A percentile compares a stretch with the other conserved stretches of the same genome.
Conservation (phyloP, 2,888 invertebrate species). For the Ochropleura leucogaster region DNA sequence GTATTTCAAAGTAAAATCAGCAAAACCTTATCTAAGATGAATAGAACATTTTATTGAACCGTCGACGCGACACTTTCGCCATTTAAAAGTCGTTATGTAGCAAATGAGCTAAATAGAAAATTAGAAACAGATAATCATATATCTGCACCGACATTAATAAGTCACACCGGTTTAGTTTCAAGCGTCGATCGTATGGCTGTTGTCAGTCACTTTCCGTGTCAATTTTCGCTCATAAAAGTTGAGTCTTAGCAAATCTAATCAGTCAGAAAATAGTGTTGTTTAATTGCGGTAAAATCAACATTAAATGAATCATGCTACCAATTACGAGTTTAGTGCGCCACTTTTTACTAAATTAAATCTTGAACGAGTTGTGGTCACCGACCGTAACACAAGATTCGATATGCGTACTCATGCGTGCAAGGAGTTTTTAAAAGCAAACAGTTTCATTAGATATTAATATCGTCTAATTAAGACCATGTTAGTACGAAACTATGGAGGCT, state of each 20-base stretch:
- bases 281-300: slow-evolving; percentile 39
- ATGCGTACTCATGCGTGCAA: slow-evolving; percentile 69
- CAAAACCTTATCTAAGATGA: slow-evolving; percentile 11
- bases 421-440: slow-evolving; percentile 64
- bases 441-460: slow-evolving; percentile 49
- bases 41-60: slow-evolving; percentile 9
- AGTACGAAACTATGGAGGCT: slow-evolving; percentile 12
- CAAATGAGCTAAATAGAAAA: slow-evolving; percentile 17
- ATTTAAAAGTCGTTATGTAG: slow-evolving; percentile 21
- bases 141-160: slow-evolving; percentile 11
- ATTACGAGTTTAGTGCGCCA: slow-evolving; percentile 48
- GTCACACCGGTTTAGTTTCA: slow-evolving; percentile 13
- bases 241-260: slow-evolving; percentile 23
- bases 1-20: background rate
- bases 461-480: slow-evolving; percentile 38
- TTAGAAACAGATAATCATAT: slow-evolving; percentile 35
- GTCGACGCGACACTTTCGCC: slow-evolving; percentile 34
- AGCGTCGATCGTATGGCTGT: slow-evolving; percentile 6
- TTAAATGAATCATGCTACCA: slow-evolving; percentile 49
- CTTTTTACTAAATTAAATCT: slow-evolving; percentile 57
- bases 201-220: background rate
- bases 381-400: slow-evolving; percentile 70
- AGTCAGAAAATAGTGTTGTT: slow-evolving; percentile 11
- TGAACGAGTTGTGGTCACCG: slow-evolving; percentile 63
- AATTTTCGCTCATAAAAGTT: slow-evolving; percentile 17